These are phyloP conservation scores for Creontiades dilutus DNA, from an alignment of 2,888 invertebrate genomes.

Conservation along the genomic window DNA sequence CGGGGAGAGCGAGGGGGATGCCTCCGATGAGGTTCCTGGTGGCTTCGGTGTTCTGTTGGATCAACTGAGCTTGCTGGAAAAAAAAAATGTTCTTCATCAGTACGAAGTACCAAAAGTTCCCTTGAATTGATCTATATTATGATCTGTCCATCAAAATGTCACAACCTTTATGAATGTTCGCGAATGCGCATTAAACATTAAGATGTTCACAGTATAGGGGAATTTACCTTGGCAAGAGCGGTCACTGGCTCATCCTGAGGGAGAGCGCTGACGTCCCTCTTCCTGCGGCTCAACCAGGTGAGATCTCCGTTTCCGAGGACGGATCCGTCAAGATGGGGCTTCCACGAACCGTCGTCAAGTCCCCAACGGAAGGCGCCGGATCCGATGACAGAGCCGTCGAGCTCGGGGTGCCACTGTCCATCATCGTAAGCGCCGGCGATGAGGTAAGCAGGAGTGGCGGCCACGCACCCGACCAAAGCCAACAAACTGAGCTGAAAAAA, in stretches of 20 bases:
- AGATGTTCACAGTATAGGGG: too few species aligned
- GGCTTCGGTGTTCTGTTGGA: constrained; percentile 78
- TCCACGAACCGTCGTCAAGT: constrained; percentile 68
- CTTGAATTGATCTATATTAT: too few species aligned
- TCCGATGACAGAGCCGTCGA: constrained; percentile 63
- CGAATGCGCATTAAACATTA: too few species aligned
- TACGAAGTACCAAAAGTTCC: too few species aligned
- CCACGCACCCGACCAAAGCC: constrained; percentile 61
- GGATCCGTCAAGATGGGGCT: constrained; percentile 60
- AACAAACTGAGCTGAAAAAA: constrained; percentile 54
- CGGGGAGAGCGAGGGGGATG: constrained; percentile 71
- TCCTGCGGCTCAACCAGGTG: constrained; percentile 57
- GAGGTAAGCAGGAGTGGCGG: constrained; percentile 48
- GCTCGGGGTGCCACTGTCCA: constrained; percentile 65
- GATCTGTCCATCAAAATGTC: too few species aligned
- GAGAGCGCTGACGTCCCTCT: constrained; percentile 40
- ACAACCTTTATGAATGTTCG: too few species aligned
- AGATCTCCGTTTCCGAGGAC: constrained; percentile 59
- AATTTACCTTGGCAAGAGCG: constrained; percentile 77
- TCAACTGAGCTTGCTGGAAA: constrained; percentile 77
- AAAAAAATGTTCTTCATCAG: neutral
- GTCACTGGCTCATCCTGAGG: constrained; percentile 78
- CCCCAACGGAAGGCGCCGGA: constrained; percentile 62
- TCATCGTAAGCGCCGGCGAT: constrained; percentile 60
- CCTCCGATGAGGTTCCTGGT: constrained; percentile 74